phyloP scores from a whole-genome alignment of 35 echinoderm and acorn worm species.

The Diadema setosum region DNA sequence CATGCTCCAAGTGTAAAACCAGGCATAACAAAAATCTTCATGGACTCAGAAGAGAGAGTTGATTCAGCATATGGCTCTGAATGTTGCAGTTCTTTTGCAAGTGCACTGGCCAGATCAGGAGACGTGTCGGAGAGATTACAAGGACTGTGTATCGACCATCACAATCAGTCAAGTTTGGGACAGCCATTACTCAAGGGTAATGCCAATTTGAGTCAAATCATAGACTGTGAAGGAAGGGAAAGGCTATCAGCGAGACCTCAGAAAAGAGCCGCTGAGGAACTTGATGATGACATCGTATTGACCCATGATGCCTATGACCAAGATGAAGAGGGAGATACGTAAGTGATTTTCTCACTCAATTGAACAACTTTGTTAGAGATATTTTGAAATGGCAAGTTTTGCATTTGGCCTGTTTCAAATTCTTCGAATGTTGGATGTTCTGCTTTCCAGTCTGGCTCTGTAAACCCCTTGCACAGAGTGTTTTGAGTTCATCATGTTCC shows the following conservation, averaged over 20 bases:
- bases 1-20: background rate
- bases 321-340: conserved; percentile 83
- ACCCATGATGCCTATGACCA: conserved; percentile 51
- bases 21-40: background rate
- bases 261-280: background rate
- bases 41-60: background rate
- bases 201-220: background rate
- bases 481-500: no score
- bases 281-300: conserved; percentile 4
- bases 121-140: background rate
- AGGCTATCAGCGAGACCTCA: background rate
- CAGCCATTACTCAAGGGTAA: background rate
- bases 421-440: background rate
- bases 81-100: background rate
- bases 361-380: background rate
- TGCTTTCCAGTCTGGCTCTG: background rate
- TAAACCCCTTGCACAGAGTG: background rate
- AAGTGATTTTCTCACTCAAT: conserved; percentile 11
- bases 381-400: background rate
- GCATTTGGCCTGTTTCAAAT: background rate
- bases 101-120: background rate
- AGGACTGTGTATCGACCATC: background rate
- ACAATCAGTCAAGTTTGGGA: background rate
- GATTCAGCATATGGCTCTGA: background rate
- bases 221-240: background rate